Evolutionary conservation across 1,140 invertebrate species (phyloP).

Genomic region (Ectropis grisescens): DNA sequence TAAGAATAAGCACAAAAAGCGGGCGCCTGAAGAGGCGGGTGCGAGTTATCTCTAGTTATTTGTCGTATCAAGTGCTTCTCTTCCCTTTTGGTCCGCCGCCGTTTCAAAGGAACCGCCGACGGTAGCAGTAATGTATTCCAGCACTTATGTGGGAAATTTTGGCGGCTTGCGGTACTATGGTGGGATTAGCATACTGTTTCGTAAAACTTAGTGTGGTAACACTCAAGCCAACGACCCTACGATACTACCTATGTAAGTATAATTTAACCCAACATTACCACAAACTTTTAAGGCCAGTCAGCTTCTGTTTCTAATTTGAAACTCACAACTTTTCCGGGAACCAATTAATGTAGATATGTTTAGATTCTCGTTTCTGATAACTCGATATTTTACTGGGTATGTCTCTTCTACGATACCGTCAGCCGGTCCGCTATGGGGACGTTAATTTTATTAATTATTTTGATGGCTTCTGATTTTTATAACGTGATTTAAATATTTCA

Average conservation of each 20-base stretch:
- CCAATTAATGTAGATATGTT: no score
- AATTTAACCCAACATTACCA: no score
- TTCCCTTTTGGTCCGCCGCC: constrained; percentile 36
- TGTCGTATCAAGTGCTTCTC: constrained; percentile 59
- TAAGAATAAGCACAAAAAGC: constrained; percentile 35
- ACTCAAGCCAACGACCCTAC: neutral
- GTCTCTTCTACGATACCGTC: no score
- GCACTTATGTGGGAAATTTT: constrained; percentile 18
- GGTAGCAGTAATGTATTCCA: constrained; percentile 32
- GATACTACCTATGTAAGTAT: neutral
- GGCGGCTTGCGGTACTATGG: neutral
- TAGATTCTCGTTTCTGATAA: no score
- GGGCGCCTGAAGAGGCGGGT: constrained; percentile 30
- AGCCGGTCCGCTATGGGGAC: no score
- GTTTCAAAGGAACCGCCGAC: constrained; percentile 53
- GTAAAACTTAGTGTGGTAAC: neutral
- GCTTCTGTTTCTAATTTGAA: neutral
- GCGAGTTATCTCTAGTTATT: constrained; percentile 57
- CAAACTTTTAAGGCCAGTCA: no score
- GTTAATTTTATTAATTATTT: constrained; percentile 9
- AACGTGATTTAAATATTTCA: constrained; percentile 25
- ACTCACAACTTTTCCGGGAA: neutral
- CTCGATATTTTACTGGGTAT: no score
- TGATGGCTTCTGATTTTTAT: constrained; percentile 26
- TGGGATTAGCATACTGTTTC: neutral